Conservation (phyloP, 1,140 invertebrate genomes). For the Drosophila azteca region DNA sequence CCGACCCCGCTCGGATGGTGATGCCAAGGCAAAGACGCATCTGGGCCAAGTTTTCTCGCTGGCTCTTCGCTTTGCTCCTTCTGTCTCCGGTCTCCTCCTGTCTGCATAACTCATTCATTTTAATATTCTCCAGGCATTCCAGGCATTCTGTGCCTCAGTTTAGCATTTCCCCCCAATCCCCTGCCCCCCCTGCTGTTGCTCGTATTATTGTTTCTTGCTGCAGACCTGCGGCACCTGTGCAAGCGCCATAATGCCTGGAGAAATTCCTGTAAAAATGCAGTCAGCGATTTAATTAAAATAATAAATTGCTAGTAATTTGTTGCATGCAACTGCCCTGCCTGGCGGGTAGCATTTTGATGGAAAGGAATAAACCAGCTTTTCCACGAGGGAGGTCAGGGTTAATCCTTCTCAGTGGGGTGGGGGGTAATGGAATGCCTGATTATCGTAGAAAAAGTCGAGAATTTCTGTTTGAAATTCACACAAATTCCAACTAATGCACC, state of each 20-base stretch:
- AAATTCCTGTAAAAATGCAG: constrained; percentile 62
- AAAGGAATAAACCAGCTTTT: background rate
- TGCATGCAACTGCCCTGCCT: constrained; percentile 20
- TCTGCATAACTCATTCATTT: constrained; percentile 70
- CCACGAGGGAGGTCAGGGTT: too few species aligned
- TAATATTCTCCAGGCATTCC: constrained; percentile 65
- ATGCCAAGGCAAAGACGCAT: constrained; percentile 52
- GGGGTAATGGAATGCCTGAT: too few species aligned
- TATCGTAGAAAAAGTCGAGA: too few species aligned
- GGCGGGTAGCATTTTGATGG: background rate
- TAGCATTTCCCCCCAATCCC: constrained; percentile 15
- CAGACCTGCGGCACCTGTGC: constrained; percentile 29
- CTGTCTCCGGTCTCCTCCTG: constrained; percentile 9
- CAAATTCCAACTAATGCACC: too few species aligned
- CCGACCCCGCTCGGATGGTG: constrained; percentile 23
- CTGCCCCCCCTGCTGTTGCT: background rate
- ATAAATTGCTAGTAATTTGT: constrained; percentile 71
- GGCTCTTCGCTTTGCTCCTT: background rate
- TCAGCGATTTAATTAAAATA: constrained; percentile 75
- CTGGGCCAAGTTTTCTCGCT: constrained; percentile 44
- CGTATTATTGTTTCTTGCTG: constrained; percentile 23
- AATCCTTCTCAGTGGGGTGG: too few species aligned
- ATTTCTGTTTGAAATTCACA: too few species aligned
- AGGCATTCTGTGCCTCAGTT: constrained; percentile 39
- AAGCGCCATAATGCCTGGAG: constrained; percentile 35